phyloP scores from a whole-genome alignment of 1,140 invertebrate genomes.

The Acromyrmex echinatior region DNA sequence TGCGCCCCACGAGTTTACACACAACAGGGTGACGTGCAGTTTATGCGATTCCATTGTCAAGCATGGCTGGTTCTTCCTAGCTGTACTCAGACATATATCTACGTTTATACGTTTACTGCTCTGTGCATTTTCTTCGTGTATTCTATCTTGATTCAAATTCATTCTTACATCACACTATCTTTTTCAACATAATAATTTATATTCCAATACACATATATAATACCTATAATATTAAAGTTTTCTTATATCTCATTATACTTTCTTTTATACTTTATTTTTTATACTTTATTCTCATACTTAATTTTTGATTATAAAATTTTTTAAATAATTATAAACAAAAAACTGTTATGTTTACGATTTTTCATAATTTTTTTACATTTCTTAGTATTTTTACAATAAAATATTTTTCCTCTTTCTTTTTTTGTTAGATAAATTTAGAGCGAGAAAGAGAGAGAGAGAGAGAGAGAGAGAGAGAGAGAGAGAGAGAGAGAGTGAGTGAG shows the following conservation, averaged over 20 bases:
- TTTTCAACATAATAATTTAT: background rate
- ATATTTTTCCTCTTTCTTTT: background rate
- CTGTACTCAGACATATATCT: background rate
- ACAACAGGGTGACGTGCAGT: constrained; percentile 84
- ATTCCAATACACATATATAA: background rate
- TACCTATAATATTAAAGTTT: background rate
- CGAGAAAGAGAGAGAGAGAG: background rate
- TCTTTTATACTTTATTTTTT: too few relatives aligned
- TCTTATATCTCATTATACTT: background rate
- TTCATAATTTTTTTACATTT: constrained; percentile 6
- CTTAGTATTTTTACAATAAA: background rate
- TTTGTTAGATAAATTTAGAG: background rate
- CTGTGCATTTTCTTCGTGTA: background rate
- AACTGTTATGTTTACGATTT: background rate
- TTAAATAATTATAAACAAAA: background rate
- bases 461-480: background rate
- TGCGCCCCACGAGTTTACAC: constrained; percentile 85
- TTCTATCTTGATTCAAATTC: background rate
- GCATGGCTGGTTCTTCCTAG: constrained; percentile 73
- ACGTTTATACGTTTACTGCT: background rate
- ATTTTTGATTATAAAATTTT: background rate
- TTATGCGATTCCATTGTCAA: constrained; percentile 83
- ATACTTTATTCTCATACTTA: background rate
- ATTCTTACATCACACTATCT: background rate
- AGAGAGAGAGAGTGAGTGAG: too few relatives aligned